These are phyloP conservation scores for Neofelis nebulosa DNA, from an alignment of 2,113 vertebrate genomes.

Conservation along the genomic window DNA sequence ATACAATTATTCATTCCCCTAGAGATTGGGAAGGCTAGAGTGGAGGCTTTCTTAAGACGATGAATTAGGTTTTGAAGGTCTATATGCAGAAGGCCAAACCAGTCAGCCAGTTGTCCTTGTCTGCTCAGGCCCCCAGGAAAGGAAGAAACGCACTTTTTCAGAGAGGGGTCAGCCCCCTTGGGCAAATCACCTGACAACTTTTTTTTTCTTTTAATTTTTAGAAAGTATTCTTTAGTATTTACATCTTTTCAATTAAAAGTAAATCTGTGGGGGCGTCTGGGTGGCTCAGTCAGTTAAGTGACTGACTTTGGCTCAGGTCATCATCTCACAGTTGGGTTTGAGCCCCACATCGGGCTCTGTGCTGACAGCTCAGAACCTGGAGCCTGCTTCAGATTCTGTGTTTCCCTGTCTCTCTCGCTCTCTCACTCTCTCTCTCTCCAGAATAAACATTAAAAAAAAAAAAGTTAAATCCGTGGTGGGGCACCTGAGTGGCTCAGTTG, in stretches of 20 bases:
- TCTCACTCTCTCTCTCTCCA: too few species aligned
- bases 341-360: too few species aligned
- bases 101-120: background rate
- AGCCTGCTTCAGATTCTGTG: too few species aligned
- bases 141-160: background rate
- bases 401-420: too few species aligned
- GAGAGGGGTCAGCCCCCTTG: background rate
- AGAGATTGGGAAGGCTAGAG: background rate
- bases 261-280: too few species aligned
- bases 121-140: background rate
- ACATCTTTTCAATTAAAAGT: background rate
- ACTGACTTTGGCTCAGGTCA: too few species aligned
- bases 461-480: background rate
- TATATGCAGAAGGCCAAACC: background rate
- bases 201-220: background rate
- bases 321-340: too few species aligned
- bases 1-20: background rate
- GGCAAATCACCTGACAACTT: background rate
- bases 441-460: too few species aligned
- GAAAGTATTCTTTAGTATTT: conserved; percentile 16
- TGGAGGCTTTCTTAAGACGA: background rate
- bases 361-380: too few species aligned
- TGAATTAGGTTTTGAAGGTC: background rate
- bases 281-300: too few species aligned
- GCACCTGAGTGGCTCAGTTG: too few species aligned